Evolutionary conservation across 1,140 invertebrate genomes (phyloP).

Genomic region (Leguminivora glycinivorella): DNA sequence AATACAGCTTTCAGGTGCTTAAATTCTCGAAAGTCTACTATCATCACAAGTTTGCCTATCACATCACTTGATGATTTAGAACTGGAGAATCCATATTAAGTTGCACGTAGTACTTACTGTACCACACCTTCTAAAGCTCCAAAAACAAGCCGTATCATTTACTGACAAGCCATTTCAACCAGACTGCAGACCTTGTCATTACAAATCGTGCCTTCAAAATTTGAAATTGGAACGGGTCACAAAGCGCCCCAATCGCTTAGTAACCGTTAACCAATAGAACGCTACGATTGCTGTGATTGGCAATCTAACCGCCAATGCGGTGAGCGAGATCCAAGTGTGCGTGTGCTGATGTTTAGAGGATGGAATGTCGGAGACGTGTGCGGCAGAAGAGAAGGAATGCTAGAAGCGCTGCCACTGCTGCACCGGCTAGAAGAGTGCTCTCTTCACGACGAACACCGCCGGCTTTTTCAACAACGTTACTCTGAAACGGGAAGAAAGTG

Average conservation of each 20-base stretch:
- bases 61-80: background rate
- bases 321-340: slow-evolving; percentile 10
- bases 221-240: background rate
- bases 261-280: background rate
- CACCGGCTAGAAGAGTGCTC: slow-evolving; percentile 61
- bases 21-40: background rate
- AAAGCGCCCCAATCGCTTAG: background rate
- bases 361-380: slow-evolving; percentile 53
- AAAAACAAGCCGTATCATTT: too few relatives aligned
- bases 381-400: slow-evolving; percentile 67
- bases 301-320: slow-evolving; percentile 9
- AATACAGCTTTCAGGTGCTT: background rate
- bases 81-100: background rate
- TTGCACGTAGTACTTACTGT: too few relatives aligned
- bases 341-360: slow-evolving; percentile 43
- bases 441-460: slow-evolving; percentile 61
- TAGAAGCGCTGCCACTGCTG: slow-evolving; percentile 63
- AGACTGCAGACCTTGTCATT: background rate
- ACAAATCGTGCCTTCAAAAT: background rate
- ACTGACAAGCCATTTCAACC: too few relatives aligned
- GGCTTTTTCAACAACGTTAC: slow-evolving; percentile 63
- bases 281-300: background rate
- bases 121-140: too few relatives aligned
- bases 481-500: slow-evolving; percentile 48
- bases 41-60: background rate